Evolutionary conservation across 2,797 vertebrate species (phyloP).

Genomic region (Poeciliopsis infans): DNA sequence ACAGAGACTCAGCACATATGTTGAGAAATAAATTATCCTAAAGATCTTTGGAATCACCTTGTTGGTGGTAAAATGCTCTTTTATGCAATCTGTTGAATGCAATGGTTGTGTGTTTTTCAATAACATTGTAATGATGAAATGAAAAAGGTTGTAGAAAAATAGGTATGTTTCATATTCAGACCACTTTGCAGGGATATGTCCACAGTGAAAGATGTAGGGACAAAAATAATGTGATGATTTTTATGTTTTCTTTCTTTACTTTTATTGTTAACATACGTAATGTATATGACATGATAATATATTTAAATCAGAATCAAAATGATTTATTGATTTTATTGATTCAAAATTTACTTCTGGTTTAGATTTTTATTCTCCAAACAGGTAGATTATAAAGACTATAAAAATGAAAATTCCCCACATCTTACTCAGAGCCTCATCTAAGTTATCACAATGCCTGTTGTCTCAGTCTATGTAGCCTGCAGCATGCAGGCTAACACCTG

Average conservation of each 20-base stretch:
- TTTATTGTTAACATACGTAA: background rate
- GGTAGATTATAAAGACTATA: background rate
- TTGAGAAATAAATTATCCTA: background rate
- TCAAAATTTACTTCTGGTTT: background rate
- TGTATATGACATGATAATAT: background rate
- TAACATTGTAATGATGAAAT: background rate
- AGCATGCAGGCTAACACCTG: constrained; percentile 61
- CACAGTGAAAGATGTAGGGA: background rate
- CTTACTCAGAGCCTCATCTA: constrained; percentile 2
- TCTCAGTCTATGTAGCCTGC: constrained; percentile 36
- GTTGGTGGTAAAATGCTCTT: background rate
- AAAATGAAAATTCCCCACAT: background rate
- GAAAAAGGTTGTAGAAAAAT: background rate
- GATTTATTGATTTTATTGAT: background rate
- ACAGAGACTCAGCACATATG: background rate
- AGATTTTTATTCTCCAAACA: background rate
- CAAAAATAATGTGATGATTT: background rate
- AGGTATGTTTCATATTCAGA: background rate
- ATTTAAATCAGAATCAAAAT: background rate
- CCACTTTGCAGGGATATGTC: background rate
- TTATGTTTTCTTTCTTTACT: background rate
- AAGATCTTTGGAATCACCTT: background rate
- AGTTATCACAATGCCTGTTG: constrained; percentile 22
- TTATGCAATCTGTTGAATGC: background rate
- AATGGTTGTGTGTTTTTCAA: background rate